A percentile compares a stretch with the other conserved stretches of the same genome.
These are phyloP conservation scores for Pitangus sulphuratus DNA, from an alignment of 2,797 vertebrate genomes.

Conservation along the genomic window DNA sequence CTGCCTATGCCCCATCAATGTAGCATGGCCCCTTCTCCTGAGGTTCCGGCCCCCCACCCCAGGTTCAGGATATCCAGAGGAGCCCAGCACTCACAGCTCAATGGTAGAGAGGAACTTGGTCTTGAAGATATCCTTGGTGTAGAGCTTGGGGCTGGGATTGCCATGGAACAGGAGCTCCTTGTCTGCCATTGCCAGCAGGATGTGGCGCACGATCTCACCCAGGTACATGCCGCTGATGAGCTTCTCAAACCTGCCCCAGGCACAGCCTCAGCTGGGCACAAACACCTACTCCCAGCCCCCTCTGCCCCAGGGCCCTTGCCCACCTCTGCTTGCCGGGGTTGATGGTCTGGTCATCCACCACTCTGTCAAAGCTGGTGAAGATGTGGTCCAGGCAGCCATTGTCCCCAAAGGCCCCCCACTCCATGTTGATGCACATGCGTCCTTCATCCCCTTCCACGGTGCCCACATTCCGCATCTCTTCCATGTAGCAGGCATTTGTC, in stretches of 20 bases:
- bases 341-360: constrained; percentile 72
- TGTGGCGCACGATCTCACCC: constrained; percentile 77
- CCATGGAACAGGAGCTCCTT: constrained; percentile 70
- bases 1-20: fast-evolving
- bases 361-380: constrained; percentile 65
- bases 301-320: not conserved
- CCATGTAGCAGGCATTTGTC: constrained; percentile 83
- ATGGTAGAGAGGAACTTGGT: constrained; percentile 79
- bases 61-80: fast-evolving
- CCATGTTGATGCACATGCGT: constrained; percentile 83
- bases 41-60: not conserved
- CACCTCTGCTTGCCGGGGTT: constrained; percentile 78
- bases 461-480: constrained; percentile 75
- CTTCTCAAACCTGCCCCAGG: constrained; percentile 77
- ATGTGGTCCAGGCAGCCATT: constrained; percentile 64
- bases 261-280: not conserved
- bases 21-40: not conserved
- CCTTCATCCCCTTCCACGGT: constrained; percentile 58
- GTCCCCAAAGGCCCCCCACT: constrained; percentile 83
- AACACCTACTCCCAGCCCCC: fast-evolving
- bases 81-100: constrained; percentile 64
- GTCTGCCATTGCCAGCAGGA: constrained; percentile 72
- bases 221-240: constrained; percentile 83
- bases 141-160: constrained; percentile 49
- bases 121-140: constrained; percentile 73